Evolutionary conservation across 2,113 vertebrate genomes (phyloP), one percentile per base, ranked within the genome.

Genomic region (Cheilinus undulatus): DNA sequence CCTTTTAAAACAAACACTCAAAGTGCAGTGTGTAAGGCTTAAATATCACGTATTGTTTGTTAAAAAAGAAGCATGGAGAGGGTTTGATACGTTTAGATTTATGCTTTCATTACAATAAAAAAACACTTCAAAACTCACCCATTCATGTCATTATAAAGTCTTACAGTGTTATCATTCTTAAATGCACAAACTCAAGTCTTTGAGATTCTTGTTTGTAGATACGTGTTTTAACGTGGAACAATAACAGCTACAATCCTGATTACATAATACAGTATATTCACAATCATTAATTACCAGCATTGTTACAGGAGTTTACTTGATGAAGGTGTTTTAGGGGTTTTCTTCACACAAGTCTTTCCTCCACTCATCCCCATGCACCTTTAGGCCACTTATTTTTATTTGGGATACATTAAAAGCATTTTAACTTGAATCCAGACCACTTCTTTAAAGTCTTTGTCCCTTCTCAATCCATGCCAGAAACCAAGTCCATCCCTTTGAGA

Each of bases 81-180:
- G 8, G 3, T 1, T 4, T 27, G n/a, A 61, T 30, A 78, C 14
- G 51, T 57, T 36, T 24, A 9, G 9, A 42, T 38, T 78, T 64
- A 60, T 56, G 48, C 14, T 82, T 76, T 75, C 27, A 68, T 73
- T 69, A 82, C 69, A 71, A 58, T 34, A 72, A 86, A 81, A 72
- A 54, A 22, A 32, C 66, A 63, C 40, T 72, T 84, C 51, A 20
- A 72, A 72, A 64, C 24, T 0, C 45, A 60, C 59, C 45, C 53
- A 69, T 67, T 78, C 27, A 32, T 62, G 61, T 32, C 46, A 68
- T 51, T 40, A 68, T 64, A 82, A 79, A 71, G 65, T 71, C 38
- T 64, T 58, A 63, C 48, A 68, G 58, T 42, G 15, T 28, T 5
- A 43, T 66, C 4, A 32, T 58, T 66, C 53, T 46, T 22, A 34